Base-by-base conservation (phyloP, 2,113 vertebrate genomes). In the Tiliqua scincoides region DNA sequence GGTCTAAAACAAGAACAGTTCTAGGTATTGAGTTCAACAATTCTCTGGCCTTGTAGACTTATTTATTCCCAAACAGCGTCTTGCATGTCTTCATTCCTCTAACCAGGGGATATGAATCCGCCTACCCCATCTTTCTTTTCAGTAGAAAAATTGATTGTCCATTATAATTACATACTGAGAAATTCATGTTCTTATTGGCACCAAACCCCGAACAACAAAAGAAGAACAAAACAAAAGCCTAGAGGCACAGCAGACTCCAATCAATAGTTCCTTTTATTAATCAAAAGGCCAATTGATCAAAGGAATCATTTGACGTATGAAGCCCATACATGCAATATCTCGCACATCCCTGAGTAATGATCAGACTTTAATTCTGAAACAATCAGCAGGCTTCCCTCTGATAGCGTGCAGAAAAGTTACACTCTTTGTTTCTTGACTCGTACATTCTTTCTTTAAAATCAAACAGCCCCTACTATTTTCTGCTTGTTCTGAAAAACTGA, bases 251-350 rank as follows among this genome's bases (percentile, higher is more conserved):
- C 52, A 71, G n/a, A 20, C 25, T 30, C 25, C 20, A 71, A 73
- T 30, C 54, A 72, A 83, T 73, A 61, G 17, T 73, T 73, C 23
- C 32, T 83, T 83, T 83, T 73, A 73, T 73, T 83, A 61, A 73
- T 43, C 35, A 73, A 73, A 83, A 83, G 70, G 70, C 3, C 32
- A 83, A 72, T 37, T 71, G 68, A 83, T 59, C 17, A 73, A 30
- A 83, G 25, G 10, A 57, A 73, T 73, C 68, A 73, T 73, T 73
- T 40, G 35, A 70, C 7, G 4, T 62, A 43, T 4, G 18, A 27
- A 83, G 48, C 52, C 67, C 35, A 37, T 83, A 30, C 15, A 59
- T 73, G 32, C 25, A 73, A 62, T 83, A 14, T 20, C 35, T 83
- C 72, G 81, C 7, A n/a, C 54, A 83, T 40, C 23, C 12, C 8